phyloP scores from a whole-genome alignment of 1,140 invertebrate species.

The Sipha flava region DNA sequence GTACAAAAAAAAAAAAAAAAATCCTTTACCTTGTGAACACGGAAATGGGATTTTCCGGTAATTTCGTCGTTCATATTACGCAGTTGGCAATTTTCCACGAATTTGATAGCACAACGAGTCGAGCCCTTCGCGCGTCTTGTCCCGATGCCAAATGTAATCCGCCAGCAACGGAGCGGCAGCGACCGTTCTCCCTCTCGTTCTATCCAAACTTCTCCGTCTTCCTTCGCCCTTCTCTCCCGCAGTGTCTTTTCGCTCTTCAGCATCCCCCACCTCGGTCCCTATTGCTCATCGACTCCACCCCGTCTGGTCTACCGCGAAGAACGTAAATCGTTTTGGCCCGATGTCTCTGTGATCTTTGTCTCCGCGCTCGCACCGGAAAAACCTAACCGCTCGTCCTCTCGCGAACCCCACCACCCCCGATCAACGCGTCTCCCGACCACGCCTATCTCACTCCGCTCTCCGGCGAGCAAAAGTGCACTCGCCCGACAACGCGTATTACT shows the following conservation, averaged over 20 bases:
- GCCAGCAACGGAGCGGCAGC: not conserved
- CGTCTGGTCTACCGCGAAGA: not conserved
- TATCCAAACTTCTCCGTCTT: too few species aligned
- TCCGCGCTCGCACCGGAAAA: not conserved
- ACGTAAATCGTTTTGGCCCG: slow-evolving; percentile 28
- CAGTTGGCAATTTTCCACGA: slow-evolving; percentile 23
- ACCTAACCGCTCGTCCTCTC: too few species aligned
- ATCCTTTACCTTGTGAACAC: slow-evolving; percentile 1
- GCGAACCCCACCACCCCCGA: not conserved
- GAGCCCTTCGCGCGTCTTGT: slow-evolving; percentile 13
- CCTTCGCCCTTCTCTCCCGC: too few species aligned
- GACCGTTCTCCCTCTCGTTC: not conserved
- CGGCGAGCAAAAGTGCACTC: too few species aligned
- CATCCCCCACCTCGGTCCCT: too few species aligned
- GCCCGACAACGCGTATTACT: too few species aligned
- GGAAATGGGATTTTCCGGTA: slow-evolving; percentile 27
- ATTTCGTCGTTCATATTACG: slow-evolving; percentile 25
- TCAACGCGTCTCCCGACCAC: not conserved
- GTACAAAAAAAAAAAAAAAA: too few species aligned
- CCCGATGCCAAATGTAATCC: slow-evolving; percentile 28
- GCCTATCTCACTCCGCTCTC: not conserved
- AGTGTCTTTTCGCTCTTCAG: too few species aligned
- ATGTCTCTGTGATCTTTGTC: slow-evolving; percentile 30
- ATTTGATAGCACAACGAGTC: not conserved
- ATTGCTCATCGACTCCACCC: too few species aligned